Base-by-base conservation (phyloP, 2,888 invertebrate species). In the Bellardia pandia region DNA sequence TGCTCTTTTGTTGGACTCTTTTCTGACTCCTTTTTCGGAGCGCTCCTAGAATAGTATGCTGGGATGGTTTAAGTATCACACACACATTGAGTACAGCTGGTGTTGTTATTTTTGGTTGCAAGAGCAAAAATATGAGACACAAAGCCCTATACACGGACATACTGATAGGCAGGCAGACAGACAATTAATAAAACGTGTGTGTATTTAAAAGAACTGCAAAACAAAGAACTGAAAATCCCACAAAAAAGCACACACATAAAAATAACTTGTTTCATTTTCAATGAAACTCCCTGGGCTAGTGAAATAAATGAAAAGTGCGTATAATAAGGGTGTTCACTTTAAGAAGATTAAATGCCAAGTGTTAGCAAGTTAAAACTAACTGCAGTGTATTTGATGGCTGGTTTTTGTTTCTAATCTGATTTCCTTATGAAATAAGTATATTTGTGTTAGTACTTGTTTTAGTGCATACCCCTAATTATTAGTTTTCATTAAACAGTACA, bases 41-140 rank as follows among this genome's bases (percentile, higher is more conserved):
- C n/a, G n/a, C n/a, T n/a, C n/a, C n/a, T n/a, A n/a, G n/a, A n/a
- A n/a, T n/a, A n/a, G n/a, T n/a, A n/a, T n/a, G 72, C 51, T 51
- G 64, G n/a, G n/a, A 75, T 62, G 69, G 76, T 76, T 60, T 11
- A 69, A 48, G 53, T 30, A 58, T 71, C 48, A 66, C 37, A 51
- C 13, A 62, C 64, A 62, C 60, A 78, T 82, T 60, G 77, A 13
- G 56, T 58, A 51, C 81, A 81, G 77, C 77, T 86, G 81, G 58
- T 68, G 77, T 77, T 77, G 69, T 81, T 69, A 16, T 77, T 66
- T 71, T 62, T 76, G 75, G 45, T 51, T 79, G 33, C n/a, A 37
- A 37, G 33, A 48, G 68, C 30, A 74, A 64, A 77, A 69, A 45
- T 58, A 62, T 75, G 51, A 42, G 56, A 72, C 58, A 42, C 9